A percentile compares a stretch with the other conserved stretches of the same genome.
These are phyloP conservation scores for Zalophus californianus DNA, from an alignment of 2,797 vertebrate genomes.

Conservation along the genomic window DNA sequence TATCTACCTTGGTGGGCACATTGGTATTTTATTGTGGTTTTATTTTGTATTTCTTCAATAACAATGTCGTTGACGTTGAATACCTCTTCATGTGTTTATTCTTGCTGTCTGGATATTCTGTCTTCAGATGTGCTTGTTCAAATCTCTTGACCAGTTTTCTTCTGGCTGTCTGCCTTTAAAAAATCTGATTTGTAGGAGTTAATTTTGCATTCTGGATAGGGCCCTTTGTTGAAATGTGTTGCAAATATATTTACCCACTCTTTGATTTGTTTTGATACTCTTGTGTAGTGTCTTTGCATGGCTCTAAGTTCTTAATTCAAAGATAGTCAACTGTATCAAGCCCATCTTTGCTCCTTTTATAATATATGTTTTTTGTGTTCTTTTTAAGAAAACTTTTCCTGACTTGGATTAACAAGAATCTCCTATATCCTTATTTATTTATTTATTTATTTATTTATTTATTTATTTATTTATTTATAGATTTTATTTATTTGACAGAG, in stretches of 20 bases:
- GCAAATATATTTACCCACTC: neutral
- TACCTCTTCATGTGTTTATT: neutral
- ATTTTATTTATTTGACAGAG: too few relatives aligned
- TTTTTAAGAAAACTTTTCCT: neutral
- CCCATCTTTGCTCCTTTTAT: neutral
- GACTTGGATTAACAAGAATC: neutral
- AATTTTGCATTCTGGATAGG: slow-evolving; percentile 31
- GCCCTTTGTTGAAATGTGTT: neutral
- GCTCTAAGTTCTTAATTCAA: slow-evolving; percentile 37
- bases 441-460: neutral
- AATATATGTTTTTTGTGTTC: neutral
- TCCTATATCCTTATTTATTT: neutral
- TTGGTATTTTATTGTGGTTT: slow-evolving; percentile 9
- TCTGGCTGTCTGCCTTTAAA: neutral
- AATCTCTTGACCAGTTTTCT: slow-evolving; percentile 53
- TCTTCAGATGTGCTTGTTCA: neutral
- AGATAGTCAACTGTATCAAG: neutral
- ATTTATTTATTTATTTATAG: too few relatives aligned
- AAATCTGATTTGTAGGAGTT: slow-evolving; percentile 24
- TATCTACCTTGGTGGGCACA: neutral
- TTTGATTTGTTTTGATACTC: neutral
- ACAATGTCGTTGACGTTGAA: neutral
- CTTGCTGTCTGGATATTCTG: neutral
- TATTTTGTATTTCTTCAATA: slow-evolving; percentile 8
- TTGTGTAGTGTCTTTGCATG: neutral